Base-by-base conservation (phyloP, 2,113 vertebrate genomes). In the Xiphophorus couchianus region DNA sequence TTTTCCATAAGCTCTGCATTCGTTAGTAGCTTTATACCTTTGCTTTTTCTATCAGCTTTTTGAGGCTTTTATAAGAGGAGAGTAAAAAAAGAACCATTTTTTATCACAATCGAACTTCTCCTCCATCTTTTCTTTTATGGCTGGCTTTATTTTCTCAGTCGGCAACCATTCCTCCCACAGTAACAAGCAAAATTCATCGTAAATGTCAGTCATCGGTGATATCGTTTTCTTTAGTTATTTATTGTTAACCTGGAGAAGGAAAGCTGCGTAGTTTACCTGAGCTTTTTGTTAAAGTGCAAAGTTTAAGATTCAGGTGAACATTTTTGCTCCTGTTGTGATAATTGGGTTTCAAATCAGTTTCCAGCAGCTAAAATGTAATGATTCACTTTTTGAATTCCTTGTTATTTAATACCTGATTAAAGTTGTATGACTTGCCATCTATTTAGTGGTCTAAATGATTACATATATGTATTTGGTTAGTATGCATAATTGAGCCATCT, bases 41-140 rank as follows among this genome's bases (percentile, higher is more conserved):
- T 81, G 70, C 76, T 37, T 65, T 77, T 84, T 42, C 44, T 62
- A 86, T 85, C 71, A 62, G 62, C 74, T 69, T 54, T 51, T 69
- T 14, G 25, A 70, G 51, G 51, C 60, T 89, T 89, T 89, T 78
- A 88, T 86, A 73, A 51, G 9, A 48, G 10, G 48, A 76, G 69
- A 78, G 86, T 91, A 76, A 88, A 88, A 89, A 76, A 44, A 69
- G 82, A 81, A 60, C 39, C 39, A 31, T 58, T 39, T 51, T 74
- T 68, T 65, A 27, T 71, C 61, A 79, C 28, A 69, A 74, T 58
- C 82, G 27, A 81, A 75, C 80, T 63, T 64, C 65, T 85, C 70
- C 42, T 80, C 29, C 39, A 37, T 19, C 68, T 71, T 30, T 77
- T 6, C 42, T 77, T 83, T 78, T n/a, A 48, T 42, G 65, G 25